Base-by-base conservation (phyloP, 2,113 vertebrate species). In the Lynx canadensis region DNA sequence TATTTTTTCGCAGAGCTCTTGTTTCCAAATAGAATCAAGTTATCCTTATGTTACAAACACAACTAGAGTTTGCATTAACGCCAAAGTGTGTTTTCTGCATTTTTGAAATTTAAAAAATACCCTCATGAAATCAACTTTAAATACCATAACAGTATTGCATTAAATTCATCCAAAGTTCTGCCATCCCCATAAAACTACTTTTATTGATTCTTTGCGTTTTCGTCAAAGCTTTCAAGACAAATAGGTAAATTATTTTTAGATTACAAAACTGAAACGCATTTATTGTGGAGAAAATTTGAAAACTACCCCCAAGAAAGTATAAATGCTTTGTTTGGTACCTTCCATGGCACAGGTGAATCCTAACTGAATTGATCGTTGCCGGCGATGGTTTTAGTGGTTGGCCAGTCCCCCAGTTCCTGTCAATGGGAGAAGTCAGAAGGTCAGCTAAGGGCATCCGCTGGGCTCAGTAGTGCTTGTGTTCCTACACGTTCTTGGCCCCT, bases 1-100 rank as follows among this genome's bases (percentile, higher is more conserved):
- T 97, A 87, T 71, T 83, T 91, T 96, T 71, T 85, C 93, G 94
- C 74, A 97, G 80, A 92, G n/a, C 29, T 74, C 84, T 93, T 76
- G 15, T 91, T 94, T 96, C 76, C 87, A 95, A 66, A 78, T 73
- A 83, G 55, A 97, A 96, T 94, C 94, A 92, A 83, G 10, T 94
- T 88, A 94, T 31, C 57, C 78, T 89, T 96, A 78, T 69, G 45
- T 91, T 73, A n/a, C 60, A 55, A 90, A 76, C 25, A 69, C 27
- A 80, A 13, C 83, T 73, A 94, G 57, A 79, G 74, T 88, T 91
- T 93, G 36, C 23, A 68, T 8, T 65, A 36, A 76, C 8, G 36
- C 15, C n/a, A 57, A 13, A 92, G 18, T 92, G 45, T 50, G 7
- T 81, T 88, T 78, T 74, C 31, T 83, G 86, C 36, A 66, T 68